Percentiles rank a stretch among this genome's conserved stretches.
phyloP scores from a whole-genome alignment of 2,888 invertebrate species.

The Watsonalla cultraria region DNA sequence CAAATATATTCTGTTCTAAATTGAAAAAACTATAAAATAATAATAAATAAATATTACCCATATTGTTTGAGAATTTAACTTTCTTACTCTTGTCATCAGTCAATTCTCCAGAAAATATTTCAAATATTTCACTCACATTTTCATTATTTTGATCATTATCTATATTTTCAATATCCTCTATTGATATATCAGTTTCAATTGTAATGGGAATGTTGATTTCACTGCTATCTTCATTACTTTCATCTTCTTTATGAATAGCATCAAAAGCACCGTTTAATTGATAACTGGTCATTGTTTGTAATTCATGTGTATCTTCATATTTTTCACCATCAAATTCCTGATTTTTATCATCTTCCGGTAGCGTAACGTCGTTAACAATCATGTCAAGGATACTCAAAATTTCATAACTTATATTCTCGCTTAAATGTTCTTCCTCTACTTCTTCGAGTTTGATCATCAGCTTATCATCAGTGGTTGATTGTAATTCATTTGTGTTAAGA shows the following conservation, averaged over 20 bases:
- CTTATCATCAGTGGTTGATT: neutral
- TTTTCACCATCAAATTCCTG: conserved; percentile 3
- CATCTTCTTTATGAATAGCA: neutral
- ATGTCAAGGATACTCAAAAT: conserved; percentile 16
- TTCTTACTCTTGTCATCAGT: conserved; percentile 45
- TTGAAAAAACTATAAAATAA: conserved; percentile 8
- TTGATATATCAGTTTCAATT: neutral
- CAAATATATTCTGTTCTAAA: neutral
- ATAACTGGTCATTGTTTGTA: neutral
- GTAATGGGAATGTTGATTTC: neutral
- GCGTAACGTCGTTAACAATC: neutral
- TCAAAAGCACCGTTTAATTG: neutral
- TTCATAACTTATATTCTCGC: conserved; percentile 18
- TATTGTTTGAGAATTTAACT: conserved; percentile 52
- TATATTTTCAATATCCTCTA: conserved; percentile 1
- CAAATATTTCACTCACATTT: conserved; percentile 22
- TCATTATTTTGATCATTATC: conserved; percentile 5
- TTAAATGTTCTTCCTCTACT: conserved; percentile 1
- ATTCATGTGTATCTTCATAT: neutral
- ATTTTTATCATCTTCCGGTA: neutral
- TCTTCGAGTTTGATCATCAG: neutral
- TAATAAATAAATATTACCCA: conserved; percentile 49
- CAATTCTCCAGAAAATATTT: conserved; percentile 24
- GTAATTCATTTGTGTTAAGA: neutral
- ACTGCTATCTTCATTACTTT: neutral